Evolutionary conservation across 2,888 invertebrate genomes (phyloP).

Genomic region (Tiliacea citrago): DNA sequence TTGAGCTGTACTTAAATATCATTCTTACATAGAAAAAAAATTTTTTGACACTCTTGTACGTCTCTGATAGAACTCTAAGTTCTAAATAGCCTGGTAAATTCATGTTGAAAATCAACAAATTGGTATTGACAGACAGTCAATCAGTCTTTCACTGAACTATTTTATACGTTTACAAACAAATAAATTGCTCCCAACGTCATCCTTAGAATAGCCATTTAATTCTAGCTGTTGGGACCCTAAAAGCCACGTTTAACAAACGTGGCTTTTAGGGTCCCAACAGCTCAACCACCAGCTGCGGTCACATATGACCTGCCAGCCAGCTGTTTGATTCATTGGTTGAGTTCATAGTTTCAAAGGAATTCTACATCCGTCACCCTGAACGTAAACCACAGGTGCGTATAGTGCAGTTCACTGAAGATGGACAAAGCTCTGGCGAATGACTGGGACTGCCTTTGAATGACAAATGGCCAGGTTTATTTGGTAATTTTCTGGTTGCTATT

Average conservation of each 20-base stretch:
- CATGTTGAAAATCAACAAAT: neutral
- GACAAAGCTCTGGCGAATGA: neutral
- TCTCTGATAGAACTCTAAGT: too few species aligned
- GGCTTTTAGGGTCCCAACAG: too few species aligned
- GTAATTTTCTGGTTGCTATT: neutral
- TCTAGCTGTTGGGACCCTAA: neutral
- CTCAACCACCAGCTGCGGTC: too few species aligned
- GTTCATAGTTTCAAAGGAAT: slow-evolving; percentile 33
- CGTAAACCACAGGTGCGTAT: neutral
- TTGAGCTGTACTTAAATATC: too few species aligned
- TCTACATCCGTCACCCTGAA: neutral
- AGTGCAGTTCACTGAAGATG: neutral
- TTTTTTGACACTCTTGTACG: too few species aligned
- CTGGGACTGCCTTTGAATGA: neutral
- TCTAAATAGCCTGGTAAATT: too few species aligned
- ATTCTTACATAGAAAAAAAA: too few species aligned
- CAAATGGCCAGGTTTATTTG: neutral
- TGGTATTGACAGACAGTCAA: neutral
- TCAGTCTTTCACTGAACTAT: neutral
- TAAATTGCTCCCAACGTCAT: neutral
- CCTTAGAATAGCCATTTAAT: slow-evolving; percentile 9
- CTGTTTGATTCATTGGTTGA: slow-evolving; percentile 19
- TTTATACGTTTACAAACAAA: neutral
- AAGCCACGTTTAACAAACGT: slow-evolving; percentile 13
- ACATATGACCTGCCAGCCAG: neutral